phyloP scores from a whole-genome alignment of 2,113 vertebrate genomes.

The Triplophysa tibetana region DNA sequence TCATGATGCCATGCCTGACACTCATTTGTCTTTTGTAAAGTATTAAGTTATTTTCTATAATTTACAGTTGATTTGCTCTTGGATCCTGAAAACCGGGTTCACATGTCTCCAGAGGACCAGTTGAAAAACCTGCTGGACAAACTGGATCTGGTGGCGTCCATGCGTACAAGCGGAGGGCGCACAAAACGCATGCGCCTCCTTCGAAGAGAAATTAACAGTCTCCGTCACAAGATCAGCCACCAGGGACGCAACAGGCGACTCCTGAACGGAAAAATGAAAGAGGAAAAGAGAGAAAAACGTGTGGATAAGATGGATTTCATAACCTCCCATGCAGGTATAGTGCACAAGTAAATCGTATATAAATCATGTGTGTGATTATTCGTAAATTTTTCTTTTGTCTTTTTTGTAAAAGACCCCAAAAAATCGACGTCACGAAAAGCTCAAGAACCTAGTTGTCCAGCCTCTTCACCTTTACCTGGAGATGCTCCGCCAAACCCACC shows the following conservation, averaged over 20 bases:
- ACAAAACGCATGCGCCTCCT: conserved; percentile 90
- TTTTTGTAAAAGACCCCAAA: conserved; percentile 76
- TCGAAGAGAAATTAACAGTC: conserved; percentile 87
- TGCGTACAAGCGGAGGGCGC: conserved; percentile 89
- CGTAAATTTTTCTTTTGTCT: background rate
- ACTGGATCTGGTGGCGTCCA: conserved; percentile 86
- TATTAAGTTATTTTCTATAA: background rate
- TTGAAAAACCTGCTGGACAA: conserved; percentile 94
- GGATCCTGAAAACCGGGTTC: conserved; percentile 86
- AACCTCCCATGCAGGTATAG: conserved; percentile 37
- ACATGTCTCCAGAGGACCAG: conserved; percentile 86
- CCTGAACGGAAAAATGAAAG: conserved; percentile 69
- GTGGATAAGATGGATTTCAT: conserved; percentile 53
- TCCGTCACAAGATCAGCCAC: conserved; percentile 85
- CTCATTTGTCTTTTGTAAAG: background rate
- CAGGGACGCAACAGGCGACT: conserved; percentile 74
- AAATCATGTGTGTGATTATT: background rate
- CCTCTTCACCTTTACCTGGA: conserved; percentile 84
- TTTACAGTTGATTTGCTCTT: conserved; percentile 89
- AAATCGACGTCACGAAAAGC: conserved; percentile 81
- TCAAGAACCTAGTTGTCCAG: conserved; percentile 86
- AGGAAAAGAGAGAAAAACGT: conserved; percentile 53
- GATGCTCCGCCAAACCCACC: conserved; percentile 89
- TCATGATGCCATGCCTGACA: background rate
- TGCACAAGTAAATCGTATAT: background rate